Base-by-base conservation (phyloP, 2,888 invertebrate species). In the Dynastes tityus region DNA sequence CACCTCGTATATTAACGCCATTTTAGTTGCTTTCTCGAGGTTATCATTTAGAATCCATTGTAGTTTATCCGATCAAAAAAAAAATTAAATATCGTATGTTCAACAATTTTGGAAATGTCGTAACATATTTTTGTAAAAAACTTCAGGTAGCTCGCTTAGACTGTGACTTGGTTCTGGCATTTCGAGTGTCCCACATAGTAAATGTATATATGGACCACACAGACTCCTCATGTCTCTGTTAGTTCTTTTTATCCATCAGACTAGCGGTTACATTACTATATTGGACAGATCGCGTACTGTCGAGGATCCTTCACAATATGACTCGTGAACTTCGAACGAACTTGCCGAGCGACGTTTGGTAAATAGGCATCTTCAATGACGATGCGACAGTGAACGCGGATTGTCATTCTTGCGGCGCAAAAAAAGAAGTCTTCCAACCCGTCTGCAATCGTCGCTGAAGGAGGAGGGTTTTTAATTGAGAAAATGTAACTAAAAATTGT, bases 221-320 rank as follows among this genome's bases (percentile, higher is more conserved):
- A 73, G 37, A 73, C 70, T 58, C 27, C 29, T 5, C 67, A 4
- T 63, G 67, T 49, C 37, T 73, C 37, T 58, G 58, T 73, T 58
- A 58, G 40, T 73, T 73, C 40, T 16, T 73, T 73, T 73, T 73
- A 58, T 73, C 58, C 73, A 58, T 58, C 58, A 58, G 73, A 22
- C 58, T 73, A 40, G 53, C 40, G 73, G 73, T 73, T 73, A 58
- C 67, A 67, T 76, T 76, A 76, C 67, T 65, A 67, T 76, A 76
- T 76, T 76, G 61, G 76, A 67, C 76, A 76, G 67, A 65, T 76
- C 76, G 65, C 55, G 76, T 40, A 67, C 76, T 55, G 32, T 76
- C 53, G 40, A 76, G 76, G 65, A 65, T 55, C 22, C 76, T 76
- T 51, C 67, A 67, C 45, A 67, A 55, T 67, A 32, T 53, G 65